Conservation (phyloP, 2,888 invertebrate species). For the Coelopa pilipes region DNA sequence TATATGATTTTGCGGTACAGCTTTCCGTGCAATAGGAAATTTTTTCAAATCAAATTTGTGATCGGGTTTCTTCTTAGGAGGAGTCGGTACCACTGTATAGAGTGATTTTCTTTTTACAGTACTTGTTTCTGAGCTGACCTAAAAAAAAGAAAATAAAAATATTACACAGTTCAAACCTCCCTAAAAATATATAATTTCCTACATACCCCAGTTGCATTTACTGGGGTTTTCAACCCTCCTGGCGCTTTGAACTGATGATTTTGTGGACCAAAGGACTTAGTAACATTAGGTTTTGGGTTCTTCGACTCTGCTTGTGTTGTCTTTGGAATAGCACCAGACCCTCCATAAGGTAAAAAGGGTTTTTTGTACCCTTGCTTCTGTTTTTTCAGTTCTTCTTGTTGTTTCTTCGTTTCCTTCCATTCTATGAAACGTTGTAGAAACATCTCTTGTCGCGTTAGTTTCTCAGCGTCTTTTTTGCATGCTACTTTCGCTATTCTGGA, state of each 20-base stretch:
- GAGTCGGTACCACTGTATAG: slow-evolving; percentile 39
- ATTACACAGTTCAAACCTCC: not conserved
- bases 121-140: not conserved
- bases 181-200: slow-evolving; percentile 15
- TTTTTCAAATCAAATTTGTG: slow-evolving; percentile 23
- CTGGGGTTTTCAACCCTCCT: slow-evolving; percentile 39
- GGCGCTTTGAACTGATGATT: slow-evolving; percentile 45
- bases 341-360: slow-evolving; percentile 44
- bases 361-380: slow-evolving; percentile 36
- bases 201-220: slow-evolving; percentile 24
- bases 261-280: slow-evolving; percentile 43
- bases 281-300: too few relatives aligned
- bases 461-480: slow-evolving; percentile 19
- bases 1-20: slow-evolving; percentile 21
- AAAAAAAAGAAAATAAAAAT: slow-evolving; percentile 4
- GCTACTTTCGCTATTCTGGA: slow-evolving; percentile 40
- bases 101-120: slow-evolving; percentile 35
- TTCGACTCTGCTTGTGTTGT: not conserved
- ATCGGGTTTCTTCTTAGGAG: slow-evolving; percentile 31
- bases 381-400: slow-evolving; percentile 29
- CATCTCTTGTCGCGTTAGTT: slow-evolving; percentile 43
- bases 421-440: slow-evolving; percentile 45
- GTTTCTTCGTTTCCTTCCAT: slow-evolving; percentile 47
- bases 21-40: slow-evolving; percentile 20
- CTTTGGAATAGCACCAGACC: not conserved